Percentiles rank a stretch among this genome's conserved stretches.
Conservation (phyloP, 2,797 vertebrate genomes). For the Anabacerthia variegaticeps region DNA sequence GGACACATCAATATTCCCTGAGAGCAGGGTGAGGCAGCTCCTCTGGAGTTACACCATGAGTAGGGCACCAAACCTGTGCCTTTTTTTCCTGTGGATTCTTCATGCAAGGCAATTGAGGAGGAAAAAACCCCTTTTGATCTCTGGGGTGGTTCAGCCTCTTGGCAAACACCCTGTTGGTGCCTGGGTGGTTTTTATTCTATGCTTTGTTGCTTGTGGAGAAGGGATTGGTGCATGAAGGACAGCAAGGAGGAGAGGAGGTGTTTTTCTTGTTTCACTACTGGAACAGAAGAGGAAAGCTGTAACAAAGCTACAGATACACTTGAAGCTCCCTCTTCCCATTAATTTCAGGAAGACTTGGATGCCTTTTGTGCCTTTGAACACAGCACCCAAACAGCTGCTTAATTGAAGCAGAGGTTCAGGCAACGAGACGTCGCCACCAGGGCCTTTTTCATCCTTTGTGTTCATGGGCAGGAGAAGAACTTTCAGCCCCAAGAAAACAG, state of each 20-base stretch:
- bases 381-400: not conserved
- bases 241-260: not conserved
- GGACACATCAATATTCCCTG: accelerated
- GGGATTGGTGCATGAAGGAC: not conserved
- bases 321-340: not conserved
- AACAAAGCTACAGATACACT: not conserved
- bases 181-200: not conserved
- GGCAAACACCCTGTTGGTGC: not conserved
- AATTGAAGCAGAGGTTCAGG: not conserved
- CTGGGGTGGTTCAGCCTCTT: not conserved
- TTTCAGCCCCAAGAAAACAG: not conserved
- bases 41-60: accelerated
- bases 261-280: not conserved
- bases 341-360: not conserved
- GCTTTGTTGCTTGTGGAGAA: not conserved
- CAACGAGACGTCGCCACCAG: not conserved
- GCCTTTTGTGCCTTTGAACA: not conserved
- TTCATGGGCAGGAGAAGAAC: not conserved
- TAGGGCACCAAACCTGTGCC: accelerated
- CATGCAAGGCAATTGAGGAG: not conserved
- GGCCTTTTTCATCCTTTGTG: not conserved
- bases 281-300: not conserved
- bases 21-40: not conserved
- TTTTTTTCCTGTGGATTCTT: not conserved
- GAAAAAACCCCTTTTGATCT: not conserved